These are phyloP conservation scores for Drosophila rellima DNA, from an alignment of 2,888 invertebrate species.

Conservation along the genomic window DNA sequence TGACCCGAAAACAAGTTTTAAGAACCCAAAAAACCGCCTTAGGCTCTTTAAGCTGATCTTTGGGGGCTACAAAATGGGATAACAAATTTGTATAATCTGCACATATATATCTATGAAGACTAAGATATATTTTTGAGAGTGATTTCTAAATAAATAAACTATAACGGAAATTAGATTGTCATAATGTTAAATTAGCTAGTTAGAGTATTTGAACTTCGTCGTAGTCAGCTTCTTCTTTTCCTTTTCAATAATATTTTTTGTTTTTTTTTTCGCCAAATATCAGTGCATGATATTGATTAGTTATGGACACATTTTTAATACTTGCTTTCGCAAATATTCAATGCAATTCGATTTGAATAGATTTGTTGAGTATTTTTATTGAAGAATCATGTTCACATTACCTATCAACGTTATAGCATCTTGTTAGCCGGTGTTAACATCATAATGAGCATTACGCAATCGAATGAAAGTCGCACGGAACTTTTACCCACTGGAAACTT, in stretches of 20 bases:
- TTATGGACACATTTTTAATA: not conserved
- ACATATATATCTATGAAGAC: no score
- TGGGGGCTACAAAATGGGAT: constrained; percentile 8
- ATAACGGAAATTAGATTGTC: not conserved
- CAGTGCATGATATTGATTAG: constrained; percentile 25
- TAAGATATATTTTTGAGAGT: no score
- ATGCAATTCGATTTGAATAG: constrained; percentile 6
- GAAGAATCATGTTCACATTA: constrained; percentile 12
- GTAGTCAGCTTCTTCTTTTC: not conserved
- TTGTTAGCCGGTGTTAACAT: constrained; percentile 13
- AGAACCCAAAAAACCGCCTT: constrained; percentile 46
- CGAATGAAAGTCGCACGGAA: constrained; percentile 70
- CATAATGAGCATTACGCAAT: constrained; percentile 45
- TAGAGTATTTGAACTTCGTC: not conserved
- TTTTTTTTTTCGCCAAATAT: constrained; percentile 6
- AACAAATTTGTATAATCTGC: no score
- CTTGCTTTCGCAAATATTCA: constrained; percentile 18
- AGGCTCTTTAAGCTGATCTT: constrained; percentile 34
- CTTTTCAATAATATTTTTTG: not conserved
- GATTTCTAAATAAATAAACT: no score
- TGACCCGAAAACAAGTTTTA: constrained; percentile 47
- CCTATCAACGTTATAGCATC: constrained; percentile 2
- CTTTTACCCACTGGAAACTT: constrained; percentile 60
- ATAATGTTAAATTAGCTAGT: not conserved
- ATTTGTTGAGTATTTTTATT: constrained; percentile 9